Conservation (phyloP, 2,888 invertebrate genomes). For the Megaustenia siamemsis region DNA sequence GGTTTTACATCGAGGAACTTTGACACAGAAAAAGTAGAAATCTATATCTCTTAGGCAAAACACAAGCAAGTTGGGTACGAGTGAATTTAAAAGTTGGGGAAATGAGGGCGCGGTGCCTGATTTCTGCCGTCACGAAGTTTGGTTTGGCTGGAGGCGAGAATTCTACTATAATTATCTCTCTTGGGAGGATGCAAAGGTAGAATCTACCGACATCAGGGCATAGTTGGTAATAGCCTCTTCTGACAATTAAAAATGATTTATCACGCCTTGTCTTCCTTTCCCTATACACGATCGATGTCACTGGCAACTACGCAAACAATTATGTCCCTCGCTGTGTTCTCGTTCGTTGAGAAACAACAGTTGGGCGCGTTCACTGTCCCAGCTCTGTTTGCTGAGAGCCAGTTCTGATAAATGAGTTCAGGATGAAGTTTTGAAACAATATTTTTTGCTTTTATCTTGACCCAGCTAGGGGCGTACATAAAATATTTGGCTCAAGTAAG, state of each 20-base stretch:
- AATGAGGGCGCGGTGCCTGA: too few species aligned
- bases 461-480: too few species aligned
- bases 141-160: too few species aligned
- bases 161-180: background rate
- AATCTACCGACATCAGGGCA: background rate
- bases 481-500: too few species aligned
- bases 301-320: constrained; percentile 18
- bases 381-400: background rate
- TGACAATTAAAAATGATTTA: constrained; percentile 28
- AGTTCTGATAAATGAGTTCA: background rate
- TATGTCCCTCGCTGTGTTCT: background rate
- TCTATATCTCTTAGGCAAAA: too few species aligned
- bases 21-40: too few species aligned
- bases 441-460: too few species aligned
- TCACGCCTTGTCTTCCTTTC: constrained; percentile 20
- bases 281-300: constrained; percentile 12
- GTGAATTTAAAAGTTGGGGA: too few species aligned
- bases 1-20: too few species aligned
- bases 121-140: too few species aligned
- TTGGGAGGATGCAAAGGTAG: background rate
- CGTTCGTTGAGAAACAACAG: background rate
- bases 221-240: background rate
- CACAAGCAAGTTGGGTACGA: too few species aligned
- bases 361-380: background rate
- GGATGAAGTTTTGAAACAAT: too few species aligned